These are phyloP conservation scores for Hydraecia micacea DNA, from an alignment of 2,888 invertebrate genomes.

Conservation along the genomic window DNA sequence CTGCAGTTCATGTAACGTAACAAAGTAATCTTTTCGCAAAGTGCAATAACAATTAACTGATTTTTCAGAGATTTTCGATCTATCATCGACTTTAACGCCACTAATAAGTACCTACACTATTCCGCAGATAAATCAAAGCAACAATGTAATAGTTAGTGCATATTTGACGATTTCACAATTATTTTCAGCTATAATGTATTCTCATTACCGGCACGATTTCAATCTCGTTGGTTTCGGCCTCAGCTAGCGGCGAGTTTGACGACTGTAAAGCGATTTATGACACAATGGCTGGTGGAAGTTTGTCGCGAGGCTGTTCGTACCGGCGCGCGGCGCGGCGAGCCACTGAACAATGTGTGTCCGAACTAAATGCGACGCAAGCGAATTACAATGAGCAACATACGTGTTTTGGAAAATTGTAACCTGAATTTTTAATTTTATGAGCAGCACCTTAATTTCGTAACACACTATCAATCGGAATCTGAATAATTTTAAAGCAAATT, in stretches of 20 bases:
- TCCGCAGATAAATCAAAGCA: neutral
- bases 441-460: too few species aligned
- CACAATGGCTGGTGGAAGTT: constrained; percentile 55
- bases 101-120: neutral
- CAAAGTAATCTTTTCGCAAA: neutral
- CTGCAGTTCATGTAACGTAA: too few species aligned
- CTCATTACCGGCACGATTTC: constrained; percentile 24
- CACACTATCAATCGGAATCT: too few species aligned
- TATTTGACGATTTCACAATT: neutral
- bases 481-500: too few species aligned
- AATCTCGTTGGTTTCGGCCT: constrained; percentile 6
- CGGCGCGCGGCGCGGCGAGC: constrained; percentile 2
- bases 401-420: neutral
- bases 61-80: neutral
- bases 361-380: constrained; percentile 5
- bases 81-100: neutral
- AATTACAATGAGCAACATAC: neutral
- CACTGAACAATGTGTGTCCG: constrained; percentile 26
- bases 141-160: neutral
- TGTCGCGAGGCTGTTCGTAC: neutral
- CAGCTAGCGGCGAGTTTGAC: constrained; percentile 28
- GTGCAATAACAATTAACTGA: too few species aligned
- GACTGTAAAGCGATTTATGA: neutral
- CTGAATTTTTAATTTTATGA: neutral
- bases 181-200: constrained; percentile 8